These are phyloP conservation scores for Oryzias woworae DNA, from an alignment of 2,113 vertebrate genomes.

Conservation along the genomic window DNA sequence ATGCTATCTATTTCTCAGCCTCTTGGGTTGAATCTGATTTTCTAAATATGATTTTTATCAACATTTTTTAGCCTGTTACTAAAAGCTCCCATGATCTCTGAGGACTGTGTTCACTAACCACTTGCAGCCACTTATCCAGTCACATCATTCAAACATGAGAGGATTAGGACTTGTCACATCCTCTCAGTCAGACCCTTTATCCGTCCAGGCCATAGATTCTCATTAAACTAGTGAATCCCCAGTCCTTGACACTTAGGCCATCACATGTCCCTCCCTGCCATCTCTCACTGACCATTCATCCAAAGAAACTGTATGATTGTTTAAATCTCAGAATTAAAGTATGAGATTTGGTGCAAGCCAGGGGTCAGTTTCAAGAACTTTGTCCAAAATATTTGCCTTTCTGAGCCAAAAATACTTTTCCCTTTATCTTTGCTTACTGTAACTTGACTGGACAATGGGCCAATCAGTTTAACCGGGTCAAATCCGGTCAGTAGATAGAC, in stretches of 20 bases:
- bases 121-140: conserved; percentile 42
- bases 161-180: conserved; percentile 73
- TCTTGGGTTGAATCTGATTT: not conserved
- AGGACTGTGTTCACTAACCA: conserved; percentile 47
- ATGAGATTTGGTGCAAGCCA: conserved; percentile 6
- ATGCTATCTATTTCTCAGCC: not conserved
- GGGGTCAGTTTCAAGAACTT: conserved; percentile 10
- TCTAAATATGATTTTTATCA: conserved; percentile 20
- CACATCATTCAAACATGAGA: conserved; percentile 75
- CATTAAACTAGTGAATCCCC: conserved; percentile 72
- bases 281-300: conserved; percentile 62
- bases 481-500: conserved; percentile 59
- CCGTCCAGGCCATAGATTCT: conserved; percentile 73
- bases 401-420: conserved; percentile 16
- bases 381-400: not conserved
- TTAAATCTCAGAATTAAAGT: conserved; percentile 8
- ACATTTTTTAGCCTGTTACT: conserved; percentile 25
- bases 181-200: conserved; percentile 68
- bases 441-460: conserved; percentile 34
- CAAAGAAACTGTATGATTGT: conserved; percentile 24
- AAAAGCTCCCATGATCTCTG: conserved; percentile 28
- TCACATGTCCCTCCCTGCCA: conserved; percentile 61
- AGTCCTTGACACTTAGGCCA: conserved; percentile 66
- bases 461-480: conserved; percentile 64
- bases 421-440: conserved; percentile 47